Evolutionary conservation across 2,888 invertebrate genomes (phyloP).

Genomic region (Plemyria rubiginata): DNA sequence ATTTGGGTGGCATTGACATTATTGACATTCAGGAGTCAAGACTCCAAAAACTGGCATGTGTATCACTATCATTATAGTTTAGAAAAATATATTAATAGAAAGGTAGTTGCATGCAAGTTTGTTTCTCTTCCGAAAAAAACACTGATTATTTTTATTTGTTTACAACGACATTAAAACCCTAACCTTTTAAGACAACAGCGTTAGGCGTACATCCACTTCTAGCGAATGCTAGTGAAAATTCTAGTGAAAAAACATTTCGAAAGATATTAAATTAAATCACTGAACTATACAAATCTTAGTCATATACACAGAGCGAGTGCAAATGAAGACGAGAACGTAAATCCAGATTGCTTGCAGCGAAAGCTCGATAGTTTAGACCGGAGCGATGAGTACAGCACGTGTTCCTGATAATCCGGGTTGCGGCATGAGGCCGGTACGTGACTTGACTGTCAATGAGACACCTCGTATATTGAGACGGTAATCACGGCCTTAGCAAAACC

Average conservation of each 20-base stretch:
- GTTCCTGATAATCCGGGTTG: conserved; percentile 34
- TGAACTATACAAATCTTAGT: neutral
- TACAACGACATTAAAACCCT: too few relatives aligned
- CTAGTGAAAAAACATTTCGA: too few relatives aligned
- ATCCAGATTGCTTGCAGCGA: conserved; percentile 32
- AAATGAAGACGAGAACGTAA: conserved; percentile 31
- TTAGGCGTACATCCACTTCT: too few relatives aligned
- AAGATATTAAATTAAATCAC: too few relatives aligned
- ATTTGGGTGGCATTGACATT: conserved; percentile 58
- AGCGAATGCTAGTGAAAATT: too few relatives aligned
- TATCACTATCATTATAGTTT: too few relatives aligned
- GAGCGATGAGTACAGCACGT: conserved; percentile 32
- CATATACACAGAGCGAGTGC: conserved; percentile 16
- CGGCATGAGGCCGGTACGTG: conserved; percentile 63
- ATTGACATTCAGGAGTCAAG: conserved; percentile 59
- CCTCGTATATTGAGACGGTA: conserved; percentile 62
- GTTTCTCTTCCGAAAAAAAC: neutral
- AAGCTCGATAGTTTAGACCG: conserved; percentile 29
- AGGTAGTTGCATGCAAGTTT: neutral
- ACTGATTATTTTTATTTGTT: neutral
- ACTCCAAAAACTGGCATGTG: too few relatives aligned
- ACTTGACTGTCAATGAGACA: conserved; percentile 59
- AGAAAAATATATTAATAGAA: conserved; percentile 19
- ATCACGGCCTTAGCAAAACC: conserved; percentile 46
- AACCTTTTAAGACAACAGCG: too few relatives aligned